A percentile compares a stretch with the other conserved stretches of the same genome.
Evolutionary conservation across 2,113 vertebrate species (phyloP).

Genomic region (Peromyscus californicus): DNA sequence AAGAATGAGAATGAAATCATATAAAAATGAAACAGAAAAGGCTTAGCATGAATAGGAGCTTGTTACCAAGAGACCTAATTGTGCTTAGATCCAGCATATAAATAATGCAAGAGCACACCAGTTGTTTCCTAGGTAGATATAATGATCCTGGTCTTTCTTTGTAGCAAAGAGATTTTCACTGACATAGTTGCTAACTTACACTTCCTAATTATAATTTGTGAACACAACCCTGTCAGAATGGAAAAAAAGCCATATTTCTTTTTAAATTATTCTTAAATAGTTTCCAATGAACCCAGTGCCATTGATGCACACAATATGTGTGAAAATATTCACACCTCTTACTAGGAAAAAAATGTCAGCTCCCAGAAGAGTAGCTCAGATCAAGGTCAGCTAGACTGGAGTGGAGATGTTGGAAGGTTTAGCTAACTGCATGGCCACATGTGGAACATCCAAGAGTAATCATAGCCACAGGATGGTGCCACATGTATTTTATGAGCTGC

Average conservation of each 20-base stretch:
- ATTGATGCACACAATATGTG: not conserved
- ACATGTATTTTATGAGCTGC: slow-evolving; percentile 36
- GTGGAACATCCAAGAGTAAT: not conserved
- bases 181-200: slow-evolving; percentile 47
- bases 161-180: slow-evolving; percentile 63
- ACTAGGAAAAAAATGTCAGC: slow-evolving; percentile 15
- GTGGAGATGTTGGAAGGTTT: not conserved
- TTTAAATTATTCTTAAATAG: slow-evolving; percentile 34
- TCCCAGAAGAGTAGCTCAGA: not conserved
- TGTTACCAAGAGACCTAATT: slow-evolving; percentile 75
- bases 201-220: slow-evolving; percentile 51
- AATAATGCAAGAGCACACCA: slow-evolving; percentile 72
- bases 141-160: slow-evolving; percentile 63
- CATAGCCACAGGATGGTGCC: not conserved
- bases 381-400: not conserved
- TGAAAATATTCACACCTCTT: slow-evolving; percentile 4
- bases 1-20: slow-evolving; percentile 25
- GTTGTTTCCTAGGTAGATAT: slow-evolving; percentile 55
- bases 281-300: not conserved
- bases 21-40: slow-evolving; percentile 48
- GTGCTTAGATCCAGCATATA: slow-evolving; percentile 69
- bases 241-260: not conserved
- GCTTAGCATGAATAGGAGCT: slow-evolving; percentile 50
- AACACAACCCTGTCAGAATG: not conserved
- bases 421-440: not conserved